Evolutionary conservation across 2,888 invertebrate genomes (phyloP).

Genomic region (Noctua comes): DNA sequence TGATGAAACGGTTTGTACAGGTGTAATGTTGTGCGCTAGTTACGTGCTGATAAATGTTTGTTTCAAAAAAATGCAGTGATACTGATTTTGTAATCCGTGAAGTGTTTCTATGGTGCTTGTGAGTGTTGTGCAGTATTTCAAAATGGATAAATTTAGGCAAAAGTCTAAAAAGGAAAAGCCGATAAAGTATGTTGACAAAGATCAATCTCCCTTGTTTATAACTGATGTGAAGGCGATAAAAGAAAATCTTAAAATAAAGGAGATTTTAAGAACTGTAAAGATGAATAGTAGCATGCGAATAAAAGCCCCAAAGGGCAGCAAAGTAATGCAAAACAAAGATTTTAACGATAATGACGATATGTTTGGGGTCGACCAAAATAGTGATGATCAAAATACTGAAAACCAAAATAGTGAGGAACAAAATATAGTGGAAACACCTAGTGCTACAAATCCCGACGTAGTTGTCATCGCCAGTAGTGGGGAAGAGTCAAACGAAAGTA

Average conservation of each 20-base stretch:
- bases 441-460: slow-evolving; percentile 79
- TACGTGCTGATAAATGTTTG: slow-evolving; percentile 74
- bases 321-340: slow-evolving; percentile 83
- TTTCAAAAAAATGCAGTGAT: slow-evolving; percentile 65
- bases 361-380: slow-evolving; percentile 69
- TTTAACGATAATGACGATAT: slow-evolving; percentile 80
- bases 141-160: slow-evolving; percentile 82
- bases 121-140: slow-evolving; percentile 49
- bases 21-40: slow-evolving; percentile 77
- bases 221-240: slow-evolving; percentile 83
- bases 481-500: slow-evolving; percentile 40
- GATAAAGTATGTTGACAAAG: slow-evolving; percentile 76
- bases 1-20: slow-evolving; percentile 83
- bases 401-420: slow-evolving; percentile 47
- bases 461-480: slow-evolving; percentile 58
- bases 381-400: slow-evolving; percentile 53
- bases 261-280: slow-evolving; percentile 85
- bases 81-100: slow-evolving; percentile 58
- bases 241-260: slow-evolving; percentile 86
- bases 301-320: slow-evolving; percentile 82
- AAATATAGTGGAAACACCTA: slow-evolving; percentile 66
- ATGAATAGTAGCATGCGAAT: slow-evolving; percentile 86
- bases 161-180: slow-evolving; percentile 81
- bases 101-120: slow-evolving; percentile 47
- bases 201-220: slow-evolving; percentile 75